These are phyloP conservation scores for Rhogogaster chlorosoma DNA, from an alignment of 2,888 invertebrate species.

Conservation along the genomic window DNA sequence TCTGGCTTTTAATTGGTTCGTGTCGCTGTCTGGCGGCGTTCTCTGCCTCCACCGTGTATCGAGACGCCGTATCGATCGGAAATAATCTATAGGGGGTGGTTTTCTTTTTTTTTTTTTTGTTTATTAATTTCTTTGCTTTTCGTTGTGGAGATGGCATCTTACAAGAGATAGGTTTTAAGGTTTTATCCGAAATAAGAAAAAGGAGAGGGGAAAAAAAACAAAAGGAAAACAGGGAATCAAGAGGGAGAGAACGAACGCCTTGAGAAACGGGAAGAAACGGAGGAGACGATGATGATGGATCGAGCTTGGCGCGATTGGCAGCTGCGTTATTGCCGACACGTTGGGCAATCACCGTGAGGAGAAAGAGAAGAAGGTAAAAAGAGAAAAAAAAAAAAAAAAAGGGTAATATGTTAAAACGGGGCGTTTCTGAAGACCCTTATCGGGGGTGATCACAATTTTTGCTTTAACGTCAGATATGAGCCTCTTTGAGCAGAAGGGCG, in stretches of 20 bases:
- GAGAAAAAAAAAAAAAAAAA: neutral
- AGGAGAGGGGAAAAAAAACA: neutral
- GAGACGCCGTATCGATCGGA: neutral
- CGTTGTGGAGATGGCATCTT: neutral
- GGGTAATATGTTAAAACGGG: constrained; percentile 19
- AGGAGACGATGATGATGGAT: constrained; percentile 44
- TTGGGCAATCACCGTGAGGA: constrained; percentile 23
- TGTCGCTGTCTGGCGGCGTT: too few relatives aligned
- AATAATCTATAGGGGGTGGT: neutral
- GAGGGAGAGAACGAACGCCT: neutral
- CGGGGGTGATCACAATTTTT: constrained; percentile 21
- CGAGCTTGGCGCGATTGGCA: constrained; percentile 43
- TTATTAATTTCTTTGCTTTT: neutral
- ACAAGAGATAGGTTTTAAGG: neutral
- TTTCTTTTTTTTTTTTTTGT: neutral
- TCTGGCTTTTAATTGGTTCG: too few relatives aligned
- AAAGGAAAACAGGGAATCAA: neutral
- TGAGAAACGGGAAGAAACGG: constrained; percentile 24
- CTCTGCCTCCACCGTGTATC: too few relatives aligned
- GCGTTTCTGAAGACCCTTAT: constrained; percentile 9
- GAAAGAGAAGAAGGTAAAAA: neutral
- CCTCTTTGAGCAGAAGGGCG: neutral
- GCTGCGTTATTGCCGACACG: constrained; percentile 45
- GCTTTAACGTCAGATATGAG: constrained; percentile 2
- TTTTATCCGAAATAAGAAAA: neutral